Conservation (phyloP, 2,888 invertebrate genomes). For the Trichogramma evanescens region DNA sequence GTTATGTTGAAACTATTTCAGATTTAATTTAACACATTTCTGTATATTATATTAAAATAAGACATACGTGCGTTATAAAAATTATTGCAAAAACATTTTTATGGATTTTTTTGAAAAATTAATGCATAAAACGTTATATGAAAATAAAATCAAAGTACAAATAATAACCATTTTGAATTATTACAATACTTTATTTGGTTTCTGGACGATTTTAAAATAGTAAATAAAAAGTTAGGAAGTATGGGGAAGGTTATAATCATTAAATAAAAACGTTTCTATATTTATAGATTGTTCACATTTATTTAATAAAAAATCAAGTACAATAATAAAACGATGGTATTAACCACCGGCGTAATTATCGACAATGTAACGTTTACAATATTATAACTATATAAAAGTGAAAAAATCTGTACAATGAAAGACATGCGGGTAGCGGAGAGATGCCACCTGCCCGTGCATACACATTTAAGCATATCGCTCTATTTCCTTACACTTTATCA, state of each 20-base stretch:
- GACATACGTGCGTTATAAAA: too few relatives aligned
- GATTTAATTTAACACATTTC: too few relatives aligned
- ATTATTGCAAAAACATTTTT: neutral
- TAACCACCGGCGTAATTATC: constrained; percentile 37
- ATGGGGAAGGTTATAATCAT: neutral
- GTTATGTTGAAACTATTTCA: too few relatives aligned
- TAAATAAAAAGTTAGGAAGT: neutral
- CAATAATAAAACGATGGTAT: constrained; percentile 43
- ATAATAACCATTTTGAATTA: neutral
- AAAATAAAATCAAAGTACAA: neutral
- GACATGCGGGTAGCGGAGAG: constrained; percentile 48
- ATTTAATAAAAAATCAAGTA: constrained; percentile 46
- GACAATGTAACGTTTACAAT: constrained; percentile 38
- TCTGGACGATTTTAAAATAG: neutral
- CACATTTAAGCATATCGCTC: constrained; percentile 30
- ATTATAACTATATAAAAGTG: constrained; percentile 47
- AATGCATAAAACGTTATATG: neutral
- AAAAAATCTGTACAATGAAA: constrained; percentile 49
- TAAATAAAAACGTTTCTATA: constrained; percentile 2
- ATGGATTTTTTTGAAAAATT: neutral
- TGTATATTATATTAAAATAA: too few relatives aligned
- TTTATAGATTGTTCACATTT: constrained; percentile 46
- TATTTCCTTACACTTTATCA: constrained; percentile 16
- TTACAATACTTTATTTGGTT: neutral
- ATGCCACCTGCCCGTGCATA: constrained; percentile 44